Conservation (phyloP, 1,140 invertebrate genomes). For the Lycorma delicatula region DNA sequence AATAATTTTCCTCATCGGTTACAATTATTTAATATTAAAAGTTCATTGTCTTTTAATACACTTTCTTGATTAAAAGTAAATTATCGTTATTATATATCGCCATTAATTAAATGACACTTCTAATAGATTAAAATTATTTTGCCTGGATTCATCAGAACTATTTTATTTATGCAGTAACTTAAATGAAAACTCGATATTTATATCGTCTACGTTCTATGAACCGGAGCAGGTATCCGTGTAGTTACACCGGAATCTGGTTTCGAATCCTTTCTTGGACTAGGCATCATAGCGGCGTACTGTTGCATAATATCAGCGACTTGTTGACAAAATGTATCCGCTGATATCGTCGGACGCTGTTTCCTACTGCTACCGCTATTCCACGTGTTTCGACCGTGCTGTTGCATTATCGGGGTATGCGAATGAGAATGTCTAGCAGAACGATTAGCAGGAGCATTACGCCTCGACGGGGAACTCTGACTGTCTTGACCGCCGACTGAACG, state of each 20-base stretch:
- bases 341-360: slow-evolving; percentile 49
- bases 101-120: too few relatives aligned
- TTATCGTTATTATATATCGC: too few relatives aligned
- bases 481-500: slow-evolving; percentile 28
- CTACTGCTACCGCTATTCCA: slow-evolving; percentile 47
- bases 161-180: too few relatives aligned
- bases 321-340: slow-evolving; percentile 55
- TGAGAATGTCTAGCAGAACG: slow-evolving; percentile 11
- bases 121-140: too few relatives aligned
- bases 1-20: too few relatives aligned
- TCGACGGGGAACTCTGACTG: slow-evolving; percentile 28
- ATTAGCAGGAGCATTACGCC: slow-evolving; percentile 18
- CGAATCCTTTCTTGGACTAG: slow-evolving; percentile 46
- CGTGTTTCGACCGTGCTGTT: slow-evolving; percentile 46
- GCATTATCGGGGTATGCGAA: slow-evolving; percentile 36
- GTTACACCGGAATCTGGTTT: slow-evolving; percentile 39
- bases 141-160: too few relatives aligned
- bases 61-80: too few relatives aligned
- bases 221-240: slow-evolving; percentile 48
- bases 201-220: slow-evolving; percentile 38
- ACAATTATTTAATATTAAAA: too few relatives aligned
- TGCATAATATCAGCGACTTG: slow-evolving; percentile 40
- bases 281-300: slow-evolving; percentile 34
- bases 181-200: too few relatives aligned
- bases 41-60: too few relatives aligned